Conservation (phyloP, 1,140 invertebrate species). For the Drosophila murphyi region DNA sequence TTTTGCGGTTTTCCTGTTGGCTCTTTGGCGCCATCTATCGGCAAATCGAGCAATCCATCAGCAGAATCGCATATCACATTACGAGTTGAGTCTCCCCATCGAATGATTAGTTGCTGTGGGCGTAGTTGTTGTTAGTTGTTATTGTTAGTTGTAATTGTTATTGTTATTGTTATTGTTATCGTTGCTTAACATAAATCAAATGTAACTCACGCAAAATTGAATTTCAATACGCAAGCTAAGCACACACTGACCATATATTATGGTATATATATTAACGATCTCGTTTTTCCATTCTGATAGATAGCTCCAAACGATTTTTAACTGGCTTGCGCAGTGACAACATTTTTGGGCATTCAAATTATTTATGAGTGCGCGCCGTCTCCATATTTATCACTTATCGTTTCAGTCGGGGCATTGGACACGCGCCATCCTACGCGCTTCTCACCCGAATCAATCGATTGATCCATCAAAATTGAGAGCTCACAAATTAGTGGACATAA, state of each 20-base stretch:
- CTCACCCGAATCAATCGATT: slow-evolving; percentile 29
- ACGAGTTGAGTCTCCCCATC: not conserved
- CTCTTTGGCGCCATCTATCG: slow-evolving; percentile 59
- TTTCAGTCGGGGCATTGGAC: slow-evolving; percentile 54
- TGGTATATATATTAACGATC: slow-evolving; percentile 7
- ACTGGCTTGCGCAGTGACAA: slow-evolving; percentile 2
- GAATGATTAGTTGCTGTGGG: slow-evolving; percentile 9
- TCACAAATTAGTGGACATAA: slow-evolving; percentile 10
- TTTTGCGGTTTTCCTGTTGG: slow-evolving; percentile 65
- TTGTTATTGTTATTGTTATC: slow-evolving; percentile 9
- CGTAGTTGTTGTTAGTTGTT: not conserved
- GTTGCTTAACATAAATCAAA: slow-evolving; percentile 5
- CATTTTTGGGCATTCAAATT: slow-evolving; percentile 1
- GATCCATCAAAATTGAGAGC: slow-evolving; percentile 34
- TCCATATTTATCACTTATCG: slow-evolving; percentile 19
- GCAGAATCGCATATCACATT: slow-evolving; percentile 4
- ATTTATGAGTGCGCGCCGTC: slow-evolving; percentile 41
- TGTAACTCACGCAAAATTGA: not conserved
- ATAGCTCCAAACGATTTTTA: slow-evolving; percentile 1
- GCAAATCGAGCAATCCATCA: slow-evolving; percentile 26
- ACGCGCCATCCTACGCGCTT: slow-evolving; percentile 62
- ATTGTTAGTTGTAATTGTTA: not conserved
- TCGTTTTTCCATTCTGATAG: not conserved
- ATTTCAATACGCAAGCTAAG: slow-evolving; percentile 18
- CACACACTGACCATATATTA: slow-evolving; percentile 32